Evolutionary conservation across 1,140 invertebrate species (phyloP).

Genomic region (Danaus plexippus): DNA sequence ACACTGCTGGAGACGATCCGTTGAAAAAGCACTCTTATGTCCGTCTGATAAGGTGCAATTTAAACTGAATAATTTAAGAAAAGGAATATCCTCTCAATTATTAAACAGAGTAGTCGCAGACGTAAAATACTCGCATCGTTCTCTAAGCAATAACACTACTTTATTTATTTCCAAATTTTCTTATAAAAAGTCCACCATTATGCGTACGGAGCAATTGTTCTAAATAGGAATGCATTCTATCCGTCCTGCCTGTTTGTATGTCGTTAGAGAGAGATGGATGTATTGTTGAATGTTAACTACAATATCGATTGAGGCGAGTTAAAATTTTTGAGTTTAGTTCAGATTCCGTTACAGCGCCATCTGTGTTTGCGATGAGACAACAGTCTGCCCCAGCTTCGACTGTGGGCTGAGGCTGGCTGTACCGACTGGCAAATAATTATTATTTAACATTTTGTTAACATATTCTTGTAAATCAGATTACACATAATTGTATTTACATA

Average conservation of each 20-base stretch:
- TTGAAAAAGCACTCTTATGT: slow-evolving; percentile 25
- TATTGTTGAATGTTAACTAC: slow-evolving; percentile 33
- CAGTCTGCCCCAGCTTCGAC: background rate
- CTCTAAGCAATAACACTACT: slow-evolving; percentile 22
- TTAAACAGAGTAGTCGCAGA: slow-evolving; percentile 34
- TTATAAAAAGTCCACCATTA: too few species aligned
- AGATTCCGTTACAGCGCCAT: slow-evolving; percentile 18
- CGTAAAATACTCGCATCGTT: slow-evolving; percentile 43
- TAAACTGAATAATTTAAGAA: slow-evolving; percentile 8
- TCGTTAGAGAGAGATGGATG: slow-evolving; percentile 24
- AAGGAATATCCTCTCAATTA: slow-evolving; percentile 50
- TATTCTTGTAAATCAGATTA: too few species aligned
- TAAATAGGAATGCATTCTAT: too few species aligned
- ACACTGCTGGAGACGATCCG: slow-evolving; percentile 25
- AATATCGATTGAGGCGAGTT: slow-evolving; percentile 25
- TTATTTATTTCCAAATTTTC: too few species aligned
- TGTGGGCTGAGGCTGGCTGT: slow-evolving; percentile 15
- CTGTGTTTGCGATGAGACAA: slow-evolving; percentile 15
- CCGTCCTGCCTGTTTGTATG: background rate
- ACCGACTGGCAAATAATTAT: slow-evolving; percentile 22
- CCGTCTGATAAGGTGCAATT: slow-evolving; percentile 23
- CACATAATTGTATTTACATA: too few species aligned
- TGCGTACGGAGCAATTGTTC: too few species aligned
- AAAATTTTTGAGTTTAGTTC: slow-evolving; percentile 16
- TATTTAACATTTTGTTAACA: background rate